Percentiles rank a stretch among this genome's conserved stretches.
These are phyloP conservation scores for Lasioglossum figueresi DNA, from an alignment of 2,888 invertebrate genomes.

Conservation along the genomic window DNA sequence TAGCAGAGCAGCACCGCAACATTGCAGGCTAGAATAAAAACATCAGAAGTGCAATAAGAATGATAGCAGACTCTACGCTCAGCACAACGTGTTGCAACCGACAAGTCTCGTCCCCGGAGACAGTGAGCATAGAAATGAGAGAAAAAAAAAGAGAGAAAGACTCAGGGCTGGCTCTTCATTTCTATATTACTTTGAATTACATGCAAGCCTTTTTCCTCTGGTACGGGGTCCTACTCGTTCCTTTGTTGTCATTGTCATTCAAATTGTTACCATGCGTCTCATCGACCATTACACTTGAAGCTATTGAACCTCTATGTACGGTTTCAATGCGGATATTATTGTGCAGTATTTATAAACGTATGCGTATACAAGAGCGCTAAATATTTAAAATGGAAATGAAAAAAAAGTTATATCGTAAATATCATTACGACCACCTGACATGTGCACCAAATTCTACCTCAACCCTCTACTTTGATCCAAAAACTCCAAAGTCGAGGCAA, in stretches of 20 bases:
- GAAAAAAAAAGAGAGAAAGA: conserved; percentile 50
- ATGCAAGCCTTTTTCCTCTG: conserved; percentile 62
- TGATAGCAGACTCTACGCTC: conserved; percentile 68
- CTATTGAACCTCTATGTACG: conserved; percentile 49
- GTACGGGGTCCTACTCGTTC: conserved; percentile 59
- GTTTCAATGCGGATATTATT: conserved; percentile 43
- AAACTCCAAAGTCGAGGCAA: conserved; percentile 47
- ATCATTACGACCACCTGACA: conserved; percentile 62
- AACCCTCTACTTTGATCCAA: conserved; percentile 60
- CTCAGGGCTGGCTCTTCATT: conserved; percentile 65
- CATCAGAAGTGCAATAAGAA: conserved; percentile 73
- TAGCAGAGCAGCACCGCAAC: conserved; percentile 77
- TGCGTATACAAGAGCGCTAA: conserved; percentile 41
- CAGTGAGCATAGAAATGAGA: conserved; percentile 64
- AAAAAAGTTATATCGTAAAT: conserved; percentile 56
- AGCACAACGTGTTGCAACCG: conserved; percentile 60
- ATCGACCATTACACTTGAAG: conserved; percentile 47
- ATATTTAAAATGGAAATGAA: conserved; percentile 34
- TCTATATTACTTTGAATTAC: conserved; percentile 58
- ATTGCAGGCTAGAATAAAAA: conserved; percentile 73
- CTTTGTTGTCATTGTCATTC: conserved; percentile 54
- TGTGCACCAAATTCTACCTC: conserved; percentile 72
- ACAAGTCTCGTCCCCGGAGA: conserved; percentile 68
- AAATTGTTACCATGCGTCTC: conserved; percentile 61
- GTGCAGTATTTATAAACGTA: conserved; percentile 50